phyloP scores from a whole-genome alignment of 2,797 vertebrate genomes.

The Microctenopoma steveboyesi region DNA sequence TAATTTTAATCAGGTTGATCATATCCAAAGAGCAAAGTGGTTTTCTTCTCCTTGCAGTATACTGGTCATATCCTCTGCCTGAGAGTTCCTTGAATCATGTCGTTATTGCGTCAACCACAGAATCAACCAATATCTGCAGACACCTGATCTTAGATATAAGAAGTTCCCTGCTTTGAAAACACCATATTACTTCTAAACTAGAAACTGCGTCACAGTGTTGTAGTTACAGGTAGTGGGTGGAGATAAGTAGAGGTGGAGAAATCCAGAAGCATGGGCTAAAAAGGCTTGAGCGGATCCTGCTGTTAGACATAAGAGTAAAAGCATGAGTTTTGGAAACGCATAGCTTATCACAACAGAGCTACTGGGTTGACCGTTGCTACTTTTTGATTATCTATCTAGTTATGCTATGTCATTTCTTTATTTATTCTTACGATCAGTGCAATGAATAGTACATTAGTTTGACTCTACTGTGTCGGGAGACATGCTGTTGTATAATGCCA shows the following conservation, averaged over 20 bases:
- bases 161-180: not conserved
- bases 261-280: constrained; percentile 18
- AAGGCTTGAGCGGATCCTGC: constrained; percentile 17
- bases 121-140: not conserved
- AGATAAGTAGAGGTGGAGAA: constrained; percentile 41
- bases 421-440: not conserved
- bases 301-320: constrained; percentile 29
- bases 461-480: not conserved
- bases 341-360: not conserved
- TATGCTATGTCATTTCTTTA: not conserved
- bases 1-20: constrained; percentile 11
- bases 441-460: not conserved
- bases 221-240: constrained; percentile 55
- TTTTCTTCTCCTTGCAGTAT: not conserved
- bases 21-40: not conserved
- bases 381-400: not conserved
- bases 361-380: not conserved
- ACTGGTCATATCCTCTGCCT: not conserved
- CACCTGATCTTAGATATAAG: not conserved
- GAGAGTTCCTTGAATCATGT: not conserved
- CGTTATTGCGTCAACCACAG: not conserved
- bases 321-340: constrained; percentile 13
- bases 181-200: not conserved
- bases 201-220: constrained; percentile 59
- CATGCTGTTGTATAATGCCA: constrained; percentile 53